phyloP scores from a whole-genome alignment of 2,888 invertebrate genomes.

The Eupithecia exiguata region DNA sequence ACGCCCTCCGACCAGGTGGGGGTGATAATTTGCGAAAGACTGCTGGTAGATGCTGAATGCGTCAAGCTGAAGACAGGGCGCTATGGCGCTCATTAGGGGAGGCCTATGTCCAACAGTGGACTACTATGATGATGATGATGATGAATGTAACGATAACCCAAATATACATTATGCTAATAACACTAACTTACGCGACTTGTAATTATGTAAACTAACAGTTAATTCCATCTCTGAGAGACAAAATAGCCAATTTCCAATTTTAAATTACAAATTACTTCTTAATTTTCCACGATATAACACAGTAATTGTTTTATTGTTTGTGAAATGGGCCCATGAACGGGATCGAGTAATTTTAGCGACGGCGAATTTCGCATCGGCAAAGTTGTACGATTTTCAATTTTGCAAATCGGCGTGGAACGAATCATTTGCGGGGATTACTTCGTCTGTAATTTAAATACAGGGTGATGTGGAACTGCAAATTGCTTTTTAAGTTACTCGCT shows the following conservation, averaged over 20 bases:
- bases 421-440: slow-evolving; percentile 52
- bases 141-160: no score
- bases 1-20: no score
- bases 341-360: slow-evolving; percentile 36
- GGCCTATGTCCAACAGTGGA: no score
- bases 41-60: no score
- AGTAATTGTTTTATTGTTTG: slow-evolving; percentile 24
- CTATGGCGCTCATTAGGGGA: no score
- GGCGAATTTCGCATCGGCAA: slow-evolving; percentile 47
- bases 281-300: slow-evolving; percentile 15
- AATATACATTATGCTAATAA: no score
- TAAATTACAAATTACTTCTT: slow-evolving; percentile 8
- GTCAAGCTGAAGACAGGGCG: no score
- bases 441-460: slow-evolving; percentile 47
- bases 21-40: no score
- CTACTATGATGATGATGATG: no score
- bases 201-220: neutral
- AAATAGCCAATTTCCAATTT: neutral
- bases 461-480: slow-evolving; percentile 32
- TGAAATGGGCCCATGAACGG: slow-evolving; percentile 29
- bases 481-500: neutral
- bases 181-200: neutral
- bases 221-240: neutral
- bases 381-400: slow-evolving; percentile 56
- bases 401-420: slow-evolving; percentile 48